Evolutionary conservation across 2,888 invertebrate species (phyloP).

Genomic region (Andrena dorsata): DNA sequence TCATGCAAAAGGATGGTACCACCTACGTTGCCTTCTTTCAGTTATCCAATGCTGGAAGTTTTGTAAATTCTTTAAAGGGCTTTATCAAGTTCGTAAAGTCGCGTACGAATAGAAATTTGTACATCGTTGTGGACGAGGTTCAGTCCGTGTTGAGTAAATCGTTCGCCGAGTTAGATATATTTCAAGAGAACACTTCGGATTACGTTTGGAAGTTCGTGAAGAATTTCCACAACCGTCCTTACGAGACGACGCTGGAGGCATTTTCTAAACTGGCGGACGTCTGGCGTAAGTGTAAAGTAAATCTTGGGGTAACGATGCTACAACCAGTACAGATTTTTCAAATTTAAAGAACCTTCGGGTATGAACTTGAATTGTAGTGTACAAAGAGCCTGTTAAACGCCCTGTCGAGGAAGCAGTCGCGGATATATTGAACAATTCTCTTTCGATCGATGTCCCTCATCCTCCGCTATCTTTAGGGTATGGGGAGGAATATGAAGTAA

Average conservation of each 20-base stretch:
- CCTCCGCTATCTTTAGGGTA: constrained; percentile 83
- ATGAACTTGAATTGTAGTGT: constrained; percentile 84
- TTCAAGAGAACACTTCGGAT: constrained; percentile 89
- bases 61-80: constrained; percentile 88
- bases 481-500: constrained; percentile 91
- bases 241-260: constrained; percentile 93
- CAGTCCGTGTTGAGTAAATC: constrained; percentile 91
- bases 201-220: constrained; percentile 89
- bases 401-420: constrained; percentile 88
- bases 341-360: constrained; percentile 9
- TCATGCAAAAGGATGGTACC: constrained; percentile 90
- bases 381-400: constrained; percentile 88
- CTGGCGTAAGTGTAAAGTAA: constrained; percentile 86
- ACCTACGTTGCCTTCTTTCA: constrained; percentile 93
- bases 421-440: constrained; percentile 87
- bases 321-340: not conserved
- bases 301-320: not conserved
- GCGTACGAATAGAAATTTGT: constrained; percentile 90
- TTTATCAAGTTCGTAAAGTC: constrained; percentile 89
- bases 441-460: constrained; percentile 76
- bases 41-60: constrained; percentile 93
- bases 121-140: constrained; percentile 89
- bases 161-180: constrained; percentile 94
- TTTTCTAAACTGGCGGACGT: constrained; percentile 95
- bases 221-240: constrained; percentile 89